Base-by-base conservation (phyloP, 2,113 vertebrate genomes). In the Onychostruthus taczanowskii region DNA sequence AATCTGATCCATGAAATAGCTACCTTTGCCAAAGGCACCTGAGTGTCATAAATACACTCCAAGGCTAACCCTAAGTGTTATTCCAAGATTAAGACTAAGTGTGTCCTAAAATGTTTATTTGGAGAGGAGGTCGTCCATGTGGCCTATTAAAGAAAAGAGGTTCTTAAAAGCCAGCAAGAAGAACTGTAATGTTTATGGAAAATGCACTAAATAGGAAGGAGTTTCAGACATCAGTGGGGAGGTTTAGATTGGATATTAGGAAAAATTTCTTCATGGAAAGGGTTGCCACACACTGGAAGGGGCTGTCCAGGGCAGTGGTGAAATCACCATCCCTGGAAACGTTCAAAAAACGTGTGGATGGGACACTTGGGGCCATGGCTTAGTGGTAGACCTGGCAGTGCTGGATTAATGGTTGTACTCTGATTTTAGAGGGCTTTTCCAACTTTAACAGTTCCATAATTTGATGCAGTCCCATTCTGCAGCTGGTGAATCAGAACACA, bases 331-430 rank as follows among this genome's bases (percentile, higher is more conserved):
- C 46, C 46, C n/a, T 47, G 46, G 15, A 37, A 44, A 22, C 2
- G 0, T 66, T 27, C 11, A 22, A 16, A 56, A 63, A 80, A 33
- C 0, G 0, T 7, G 9, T 19, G 43, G 47, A 35, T 61, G 28
- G 46, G 53, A 39, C 53, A 41, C 37, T 0, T 22, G 53, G 16
- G 30, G 39, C 52, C 11, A 18, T 0, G 0, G 7, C 16, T 67
- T 26, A 30, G 8, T n/a, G 24, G 28, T 21, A 43, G 44, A 19
- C 16, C 16, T 59, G 61, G 33, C 44, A 67, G 27, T 28, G 31
- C 37, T 56, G 52, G 13, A 16, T 24, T 58, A 73, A 50, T 4
- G 18, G 31, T 6, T 74, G 28, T 28, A 39, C 16, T 27, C 23
- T 39, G n/a, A 68, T 53, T 31, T 56, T 31, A 4, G 30, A 37